phyloP scores from a whole-genome alignment of 92 coral and sea anemone genomes.

The Actinostola sp. region DNA sequence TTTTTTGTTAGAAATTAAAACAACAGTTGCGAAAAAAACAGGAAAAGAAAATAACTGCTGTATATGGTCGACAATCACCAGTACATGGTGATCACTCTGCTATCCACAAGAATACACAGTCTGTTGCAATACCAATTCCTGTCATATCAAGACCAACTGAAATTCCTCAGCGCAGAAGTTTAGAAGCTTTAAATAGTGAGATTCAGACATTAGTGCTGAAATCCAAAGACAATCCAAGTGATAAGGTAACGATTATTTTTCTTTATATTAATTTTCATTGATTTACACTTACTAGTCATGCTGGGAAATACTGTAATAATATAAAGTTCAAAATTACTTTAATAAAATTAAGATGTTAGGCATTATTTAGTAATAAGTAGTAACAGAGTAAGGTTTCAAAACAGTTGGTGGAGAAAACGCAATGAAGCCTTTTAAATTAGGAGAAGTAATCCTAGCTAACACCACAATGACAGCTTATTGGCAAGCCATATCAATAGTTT shows the following conservation, averaged over 20 bases:
- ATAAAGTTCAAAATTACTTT: background rate
- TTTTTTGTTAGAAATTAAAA: constrained; percentile 69
- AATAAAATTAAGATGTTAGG: no score
- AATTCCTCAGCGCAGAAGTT: constrained; percentile 80
- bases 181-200: constrained; percentile 90
- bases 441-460: background rate
- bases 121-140: constrained; percentile 92
- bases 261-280: background rate
- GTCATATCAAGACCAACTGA: constrained; percentile 69
- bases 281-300: background rate
- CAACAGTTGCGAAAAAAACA: constrained; percentile 80
- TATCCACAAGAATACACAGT: constrained; percentile 64
- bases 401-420: no score
- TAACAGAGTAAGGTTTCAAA: no score
- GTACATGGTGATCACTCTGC: constrained; percentile 95
- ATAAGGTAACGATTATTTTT: constrained; percentile 15
- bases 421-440: background rate
- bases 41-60: constrained; percentile 76
- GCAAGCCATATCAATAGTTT: background rate
- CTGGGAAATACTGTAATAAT: no score
- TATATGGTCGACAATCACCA: constrained; percentile 91
- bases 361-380: no score
- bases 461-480: constrained; percentile 2
- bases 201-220: constrained; percentile 76
- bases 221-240: constrained; percentile 50